Evolutionary conservation across 2,888 invertebrate genomes (phyloP).

Genomic region (Caenorhabditis sp.): DNA sequence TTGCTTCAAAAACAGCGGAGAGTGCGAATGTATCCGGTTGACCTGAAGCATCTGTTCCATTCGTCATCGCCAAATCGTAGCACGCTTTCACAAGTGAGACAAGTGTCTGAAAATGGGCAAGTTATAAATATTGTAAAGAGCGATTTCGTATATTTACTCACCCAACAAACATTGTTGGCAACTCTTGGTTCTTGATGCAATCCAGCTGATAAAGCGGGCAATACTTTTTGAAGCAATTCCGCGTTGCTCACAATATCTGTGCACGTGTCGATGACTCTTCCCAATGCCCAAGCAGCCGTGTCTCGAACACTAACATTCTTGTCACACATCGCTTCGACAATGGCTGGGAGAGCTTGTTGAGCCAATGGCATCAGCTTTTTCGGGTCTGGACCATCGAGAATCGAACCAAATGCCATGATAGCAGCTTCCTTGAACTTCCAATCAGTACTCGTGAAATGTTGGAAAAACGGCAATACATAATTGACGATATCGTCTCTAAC

Average conservation of each 20-base stretch:
- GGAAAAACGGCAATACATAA: constrained; percentile 94
- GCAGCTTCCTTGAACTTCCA: constrained; percentile 82
- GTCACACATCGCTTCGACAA: constrained; percentile 94
- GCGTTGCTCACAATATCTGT: constrained; percentile 64
- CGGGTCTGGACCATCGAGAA: constrained; percentile 88
- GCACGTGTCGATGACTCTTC: constrained; percentile 88
- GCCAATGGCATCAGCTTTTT: constrained; percentile 88
- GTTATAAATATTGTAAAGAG: too few relatives aligned
- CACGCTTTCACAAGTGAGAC: constrained; percentile 95
- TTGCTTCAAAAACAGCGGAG: constrained; percentile 90
- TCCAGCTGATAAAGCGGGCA: constrained; percentile 77
- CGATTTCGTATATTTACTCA: too few relatives aligned
- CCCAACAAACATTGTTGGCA: constrained; percentile 99
- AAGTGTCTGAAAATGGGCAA: constrained; percentile 78
- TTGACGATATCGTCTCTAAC: constrained; percentile 92
- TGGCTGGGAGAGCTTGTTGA: constrained; percentile 93
- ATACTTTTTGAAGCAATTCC: constrained; percentile 73
- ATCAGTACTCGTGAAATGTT: constrained; percentile 85
- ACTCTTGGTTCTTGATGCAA: constrained; percentile 92
- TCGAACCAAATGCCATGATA: constrained; percentile 94
- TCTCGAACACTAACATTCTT: constrained; percentile 85
- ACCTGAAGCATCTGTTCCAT: constrained; percentile 73
- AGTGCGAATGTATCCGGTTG: constrained; percentile 89
- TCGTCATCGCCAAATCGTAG: constrained; percentile 82
- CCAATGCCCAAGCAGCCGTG: constrained; percentile 97